A percentile compares a stretch with the other conserved stretches of the same genome.
phyloP scores from a whole-genome alignment of 2,888 invertebrate species.

The Hyposoter dolosus region DNA sequence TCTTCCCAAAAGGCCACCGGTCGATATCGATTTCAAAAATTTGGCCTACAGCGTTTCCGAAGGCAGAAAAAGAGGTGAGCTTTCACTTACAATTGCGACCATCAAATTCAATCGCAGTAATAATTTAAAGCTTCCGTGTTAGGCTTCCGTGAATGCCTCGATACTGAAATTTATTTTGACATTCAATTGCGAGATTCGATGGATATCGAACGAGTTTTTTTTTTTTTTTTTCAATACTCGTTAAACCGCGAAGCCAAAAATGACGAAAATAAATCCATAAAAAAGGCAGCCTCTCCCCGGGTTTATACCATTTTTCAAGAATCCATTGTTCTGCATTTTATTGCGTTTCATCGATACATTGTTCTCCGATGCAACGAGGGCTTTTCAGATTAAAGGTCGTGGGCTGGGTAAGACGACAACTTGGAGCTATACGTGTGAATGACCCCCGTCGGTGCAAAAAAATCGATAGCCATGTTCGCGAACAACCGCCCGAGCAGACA shows the following conservation, averaged over 20 bases:
- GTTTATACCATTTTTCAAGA: not conserved
- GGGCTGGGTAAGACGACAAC: constrained; percentile 23
- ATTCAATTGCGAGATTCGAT: not conserved
- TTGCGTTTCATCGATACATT: constrained; percentile 10
- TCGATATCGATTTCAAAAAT: constrained; percentile 95
- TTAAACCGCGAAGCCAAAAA: not conserved
- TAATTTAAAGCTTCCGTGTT: no score
- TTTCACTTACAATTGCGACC: constrained; percentile 18
- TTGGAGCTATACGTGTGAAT: constrained; percentile 74
- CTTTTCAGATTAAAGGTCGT: constrained; percentile 44
- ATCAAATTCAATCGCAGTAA: not conserved
- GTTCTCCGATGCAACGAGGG: constrained; percentile 25
- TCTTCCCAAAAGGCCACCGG: constrained; percentile 94
- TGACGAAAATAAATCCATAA: not conserved
- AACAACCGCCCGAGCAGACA: constrained; percentile 17
- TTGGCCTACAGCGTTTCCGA: constrained; percentile 96
- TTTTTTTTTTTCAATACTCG: not conserved
- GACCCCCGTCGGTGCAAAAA: constrained; percentile 77
- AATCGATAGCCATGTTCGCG: constrained; percentile 80
- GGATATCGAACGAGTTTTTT: not conserved
- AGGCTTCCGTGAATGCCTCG: not conserved
- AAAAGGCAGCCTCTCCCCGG: not conserved
- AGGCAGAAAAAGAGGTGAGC: constrained; percentile 89
- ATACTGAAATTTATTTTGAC: not conserved
- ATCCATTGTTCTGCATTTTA: not conserved